Conservation (phyloP, 64 coral and sea anemone species). For the Acropora yongei region DNA sequence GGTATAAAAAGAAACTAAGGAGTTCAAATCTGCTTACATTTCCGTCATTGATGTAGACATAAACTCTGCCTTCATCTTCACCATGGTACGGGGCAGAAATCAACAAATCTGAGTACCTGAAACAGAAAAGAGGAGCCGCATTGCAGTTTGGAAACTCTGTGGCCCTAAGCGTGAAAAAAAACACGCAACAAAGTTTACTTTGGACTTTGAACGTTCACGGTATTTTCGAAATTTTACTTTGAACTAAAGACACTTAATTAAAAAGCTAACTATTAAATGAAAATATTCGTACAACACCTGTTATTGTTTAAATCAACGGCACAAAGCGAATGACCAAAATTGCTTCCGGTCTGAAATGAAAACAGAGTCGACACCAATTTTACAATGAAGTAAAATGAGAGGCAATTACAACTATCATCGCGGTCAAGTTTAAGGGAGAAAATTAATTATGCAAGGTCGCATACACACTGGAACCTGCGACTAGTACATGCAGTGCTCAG, state of each 20-base stretch:
- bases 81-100: slow-evolving; percentile 76
- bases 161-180: no score
- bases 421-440: neutral
- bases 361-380: neutral
- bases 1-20: no score
- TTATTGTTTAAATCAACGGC: slow-evolving; percentile 69
- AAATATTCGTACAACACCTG: neutral
- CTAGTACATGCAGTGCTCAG: no score
- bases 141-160: no score
- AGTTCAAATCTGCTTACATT: slow-evolving; percentile 15
- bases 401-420: no score
- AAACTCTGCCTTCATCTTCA: slow-evolving; percentile 79
- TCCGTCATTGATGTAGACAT: slow-evolving; percentile 74
- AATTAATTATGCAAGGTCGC: neutral
- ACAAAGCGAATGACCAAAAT: slow-evolving; percentile 63
- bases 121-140: neutral
- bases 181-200: no score
- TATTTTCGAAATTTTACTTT: no score
- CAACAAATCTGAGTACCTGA: slow-evolving; percentile 79
- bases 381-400: no score
- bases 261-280: no score
- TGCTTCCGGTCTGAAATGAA: slow-evolving; percentile 52
- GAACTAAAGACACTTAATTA: no score
- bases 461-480: no score
- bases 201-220: no score